phyloP scores from a whole-genome alignment of 2,888 invertebrate species.

The Rotaria macrura region DNA sequence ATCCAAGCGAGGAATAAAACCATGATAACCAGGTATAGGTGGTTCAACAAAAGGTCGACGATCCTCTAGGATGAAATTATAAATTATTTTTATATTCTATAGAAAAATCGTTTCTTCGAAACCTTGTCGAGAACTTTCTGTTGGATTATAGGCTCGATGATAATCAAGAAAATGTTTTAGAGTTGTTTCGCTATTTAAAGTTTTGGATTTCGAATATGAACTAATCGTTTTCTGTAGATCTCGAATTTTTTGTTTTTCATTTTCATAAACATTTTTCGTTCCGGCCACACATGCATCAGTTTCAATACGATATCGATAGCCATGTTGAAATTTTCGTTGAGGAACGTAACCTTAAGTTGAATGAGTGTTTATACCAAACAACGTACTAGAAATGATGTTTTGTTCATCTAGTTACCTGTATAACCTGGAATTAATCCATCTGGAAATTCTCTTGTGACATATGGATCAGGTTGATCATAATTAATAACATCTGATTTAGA shows the following conservation, averaged over 20 bases:
- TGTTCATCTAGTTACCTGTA: conserved; percentile 39
- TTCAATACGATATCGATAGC: conserved; percentile 47
- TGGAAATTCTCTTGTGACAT: conserved; percentile 48
- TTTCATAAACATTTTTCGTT: not conserved
- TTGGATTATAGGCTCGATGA: conserved; percentile 9
- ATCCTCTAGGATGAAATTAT: conserved; percentile 38
- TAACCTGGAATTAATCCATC: conserved; percentile 48
- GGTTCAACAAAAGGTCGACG: conserved; percentile 42
- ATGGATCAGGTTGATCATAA: conserved; percentile 35
- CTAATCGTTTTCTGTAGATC: not conserved
- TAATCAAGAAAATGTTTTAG: conserved; percentile 14
- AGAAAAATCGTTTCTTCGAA: not conserved
- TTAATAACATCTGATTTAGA: not conserved
- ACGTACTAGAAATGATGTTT: not conserved
- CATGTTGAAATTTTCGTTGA: conserved; percentile 46
- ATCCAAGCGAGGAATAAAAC: conserved; percentile 46
- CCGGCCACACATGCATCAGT: conserved; percentile 42
- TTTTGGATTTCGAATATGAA: not conserved
- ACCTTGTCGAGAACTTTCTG: not conserved
- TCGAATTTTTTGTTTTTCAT: not conserved
- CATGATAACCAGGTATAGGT: conserved; percentile 45
- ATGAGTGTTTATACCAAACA: conserved; percentile 19
- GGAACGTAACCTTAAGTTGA: conserved; percentile 45
- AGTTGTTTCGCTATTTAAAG: not conserved
- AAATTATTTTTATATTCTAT: not conserved